Conservation (phyloP, 2,113 vertebrate species). For the Urocitellus parryii region DNA sequence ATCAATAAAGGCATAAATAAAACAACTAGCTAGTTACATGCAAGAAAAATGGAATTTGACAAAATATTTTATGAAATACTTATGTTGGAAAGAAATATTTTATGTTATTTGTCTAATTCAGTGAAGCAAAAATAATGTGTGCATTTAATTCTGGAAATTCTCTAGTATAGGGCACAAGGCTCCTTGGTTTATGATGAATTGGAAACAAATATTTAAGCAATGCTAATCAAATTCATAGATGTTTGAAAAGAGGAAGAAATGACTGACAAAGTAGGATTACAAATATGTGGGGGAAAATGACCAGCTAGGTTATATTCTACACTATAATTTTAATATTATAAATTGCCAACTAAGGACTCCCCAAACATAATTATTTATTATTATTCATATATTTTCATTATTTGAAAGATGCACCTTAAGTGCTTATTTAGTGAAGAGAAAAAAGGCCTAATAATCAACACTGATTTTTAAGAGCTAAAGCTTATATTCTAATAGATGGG, state of each 20-base stretch:
- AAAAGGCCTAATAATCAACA: neutral
- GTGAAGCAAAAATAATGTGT: neutral
- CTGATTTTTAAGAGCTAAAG: neutral
- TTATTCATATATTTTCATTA: neutral
- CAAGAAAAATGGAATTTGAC: conserved; percentile 4
- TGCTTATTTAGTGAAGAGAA: neutral
- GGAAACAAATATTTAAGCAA: neutral
- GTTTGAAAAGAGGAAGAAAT: neutral
- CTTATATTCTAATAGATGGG: neutral
- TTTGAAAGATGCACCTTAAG: neutral
- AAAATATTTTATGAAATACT: neutral
- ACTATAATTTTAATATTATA: neutral
- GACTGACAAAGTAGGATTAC: neutral
- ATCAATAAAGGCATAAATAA: neutral
- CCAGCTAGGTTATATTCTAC: neutral
- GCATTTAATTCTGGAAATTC: neutral
- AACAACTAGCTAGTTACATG: neutral
- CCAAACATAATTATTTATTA: neutral
- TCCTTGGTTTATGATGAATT: neutral
- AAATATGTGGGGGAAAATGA: neutral
- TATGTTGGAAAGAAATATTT: neutral
- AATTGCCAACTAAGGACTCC: neutral
- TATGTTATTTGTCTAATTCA: neutral
- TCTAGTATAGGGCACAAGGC: neutral
- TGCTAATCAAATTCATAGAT: neutral